A percentile compares a stretch with the other conserved stretches of the same genome.
These are phyloP conservation scores for Lithosia quadra DNA, from an alignment of 2,888 invertebrate species.

Conservation along the genomic window DNA sequence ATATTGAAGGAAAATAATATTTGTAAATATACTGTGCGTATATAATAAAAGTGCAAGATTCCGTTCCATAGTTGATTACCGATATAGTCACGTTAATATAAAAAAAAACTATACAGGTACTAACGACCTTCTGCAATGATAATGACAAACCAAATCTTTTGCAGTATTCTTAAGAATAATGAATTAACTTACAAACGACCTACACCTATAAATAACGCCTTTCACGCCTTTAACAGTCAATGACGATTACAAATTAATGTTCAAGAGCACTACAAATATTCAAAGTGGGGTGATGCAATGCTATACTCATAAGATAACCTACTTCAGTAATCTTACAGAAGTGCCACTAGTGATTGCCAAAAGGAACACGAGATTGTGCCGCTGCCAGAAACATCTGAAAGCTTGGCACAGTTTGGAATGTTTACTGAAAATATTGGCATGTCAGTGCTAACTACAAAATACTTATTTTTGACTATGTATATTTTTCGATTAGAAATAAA, in stretches of 20 bases:
- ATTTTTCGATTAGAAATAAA: neutral
- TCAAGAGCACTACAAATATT: conserved; percentile 14
- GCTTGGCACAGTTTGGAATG: conserved; percentile 21
- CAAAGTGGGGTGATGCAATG: conserved; percentile 17
- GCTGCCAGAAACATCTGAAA: conserved; percentile 23
- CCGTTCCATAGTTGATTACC: neutral
- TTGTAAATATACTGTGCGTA: neutral
- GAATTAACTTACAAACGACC: conserved; percentile 9
- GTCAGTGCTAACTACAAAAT: conserved; percentile 6
- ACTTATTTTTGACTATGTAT: conserved; percentile 1
- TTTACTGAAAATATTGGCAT: conserved; percentile 15
- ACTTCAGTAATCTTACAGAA: conserved; percentile 24
- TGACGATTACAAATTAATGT: conserved; percentile 20
- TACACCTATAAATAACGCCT: conserved; percentile 16
- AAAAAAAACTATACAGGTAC: neutral
- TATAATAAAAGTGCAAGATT: neutral
- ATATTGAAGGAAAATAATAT: neutral
- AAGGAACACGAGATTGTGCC: conserved; percentile 21
- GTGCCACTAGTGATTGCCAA: conserved; percentile 22
- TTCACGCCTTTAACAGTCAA: conserved; percentile 23
- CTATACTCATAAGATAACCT: conserved; percentile 21
- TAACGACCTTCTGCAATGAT: neutral
- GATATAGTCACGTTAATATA: neutral
- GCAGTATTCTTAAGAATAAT: conserved; percentile 1
- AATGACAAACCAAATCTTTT: neutral